phyloP scores from a whole-genome alignment of 2,797 vertebrate genomes.

The Coregonus suidteri region DNA sequence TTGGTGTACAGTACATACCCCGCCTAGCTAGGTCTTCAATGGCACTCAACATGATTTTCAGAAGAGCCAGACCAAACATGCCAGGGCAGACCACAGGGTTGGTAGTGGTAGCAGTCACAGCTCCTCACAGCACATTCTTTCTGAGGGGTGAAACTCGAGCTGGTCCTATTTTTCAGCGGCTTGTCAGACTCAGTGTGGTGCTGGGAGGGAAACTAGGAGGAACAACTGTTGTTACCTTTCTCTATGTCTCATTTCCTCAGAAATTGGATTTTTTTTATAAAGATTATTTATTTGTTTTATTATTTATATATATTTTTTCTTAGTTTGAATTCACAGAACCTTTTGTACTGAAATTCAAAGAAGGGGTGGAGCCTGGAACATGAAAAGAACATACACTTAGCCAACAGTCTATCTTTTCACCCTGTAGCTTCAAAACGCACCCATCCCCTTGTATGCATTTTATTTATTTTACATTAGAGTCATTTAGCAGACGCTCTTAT shows the following conservation, averaged over 20 bases:
- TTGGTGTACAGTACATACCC: conserved; percentile 63
- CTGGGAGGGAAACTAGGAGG: conserved; percentile 68
- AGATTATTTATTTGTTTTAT: too few relatives aligned
- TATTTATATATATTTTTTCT: too few relatives aligned
- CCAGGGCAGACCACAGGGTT: conserved; percentile 72
- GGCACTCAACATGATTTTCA: conserved; percentile 71
- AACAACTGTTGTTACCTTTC: conserved; percentile 74
- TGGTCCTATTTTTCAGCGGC: conserved; percentile 74
- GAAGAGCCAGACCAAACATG: conserved; percentile 75
- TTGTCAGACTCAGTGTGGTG: conserved; percentile 75
- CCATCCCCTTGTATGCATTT: too few relatives aligned
- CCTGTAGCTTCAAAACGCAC: too few relatives aligned
- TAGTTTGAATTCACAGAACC: too few relatives aligned
- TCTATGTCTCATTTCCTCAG: conserved; percentile 62
- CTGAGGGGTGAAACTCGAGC: conserved; percentile 71
- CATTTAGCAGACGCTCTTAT: too few relatives aligned
- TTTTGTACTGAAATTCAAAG: too few relatives aligned
- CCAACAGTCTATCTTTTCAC: too few relatives aligned
- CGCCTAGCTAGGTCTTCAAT: conserved; percentile 53
- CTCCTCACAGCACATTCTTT: conserved; percentile 72
- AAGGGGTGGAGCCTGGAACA: too few relatives aligned
- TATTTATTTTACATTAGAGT: too few relatives aligned
- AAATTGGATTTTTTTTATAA: neutral
- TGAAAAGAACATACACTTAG: too few relatives aligned
- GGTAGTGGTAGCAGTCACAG: conserved; percentile 54